Base-by-base conservation (phyloP, 2,797 vertebrate genomes). In the Oreonectes daqikongensis region DNA sequence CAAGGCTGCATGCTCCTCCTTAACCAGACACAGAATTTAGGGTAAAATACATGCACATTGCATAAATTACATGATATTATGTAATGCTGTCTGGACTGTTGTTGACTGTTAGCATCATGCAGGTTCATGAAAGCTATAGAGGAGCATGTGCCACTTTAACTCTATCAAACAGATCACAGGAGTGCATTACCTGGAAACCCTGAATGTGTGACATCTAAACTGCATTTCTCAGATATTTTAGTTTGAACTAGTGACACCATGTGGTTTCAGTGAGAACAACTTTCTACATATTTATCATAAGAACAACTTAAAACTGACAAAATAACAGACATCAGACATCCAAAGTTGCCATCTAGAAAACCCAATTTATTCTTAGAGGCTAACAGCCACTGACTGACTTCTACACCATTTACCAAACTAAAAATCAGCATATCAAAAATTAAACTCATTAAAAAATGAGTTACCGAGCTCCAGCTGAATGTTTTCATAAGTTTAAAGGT, bases 221-320 rank as follows among this genome's bases (percentile, higher is more conserved):
- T 63, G 69, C 14, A 81, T 73, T 73, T 76, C 2, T 69, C 42
- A 22, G 55, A 46, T n/a, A 22, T 68, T 69, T 71, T 22, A 18
- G 28, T 60, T 77, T 72, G 32, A 67, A 77, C 70, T 79, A 71
- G 77, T 84, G 82, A 75, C 82, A 77, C 70, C 82, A 74, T 79
- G 82, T 81, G 82, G 82, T 68, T 38, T 55, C 4, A 28, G 4
- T 32, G 42, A 38, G 73, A 28, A 63, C 48, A 60, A 72, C 38
- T 69, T 57, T 55, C 30, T 28, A 28, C 50, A 70, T 11, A 61
- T 35, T 50, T 35, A 30, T 0, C n/a, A 35, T 18, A 26, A 18
- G 10, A 53, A 73, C 2, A 3, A 18, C 17, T 60, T 11, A 30
- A 18, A 30, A 18, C 32, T 6, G 17, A 59, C 28, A 32, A 18